phyloP scores from a whole-genome alignment of 37 sponge, comb jelly and placozoan species.

The Haliclona indistincta region DNA sequence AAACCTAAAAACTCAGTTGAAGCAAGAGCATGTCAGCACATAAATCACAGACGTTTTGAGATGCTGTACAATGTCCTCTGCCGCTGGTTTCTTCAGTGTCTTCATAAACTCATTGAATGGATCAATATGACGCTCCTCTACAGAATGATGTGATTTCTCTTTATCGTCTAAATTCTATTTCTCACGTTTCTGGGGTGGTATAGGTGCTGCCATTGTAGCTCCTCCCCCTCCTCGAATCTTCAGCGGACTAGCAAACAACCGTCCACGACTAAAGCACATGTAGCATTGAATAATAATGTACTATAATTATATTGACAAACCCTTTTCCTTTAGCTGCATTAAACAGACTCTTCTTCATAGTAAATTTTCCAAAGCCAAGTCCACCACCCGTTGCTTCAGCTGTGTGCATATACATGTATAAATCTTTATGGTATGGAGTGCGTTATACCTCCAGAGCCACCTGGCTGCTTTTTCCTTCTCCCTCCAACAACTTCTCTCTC shows the following conservation, averaged over 20 bases:
- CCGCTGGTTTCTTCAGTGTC: constrained; percentile 67
- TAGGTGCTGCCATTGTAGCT: background rate
- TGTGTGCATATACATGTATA: background rate
- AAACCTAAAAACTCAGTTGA: constrained; percentile 17
- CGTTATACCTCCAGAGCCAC: too few species aligned
- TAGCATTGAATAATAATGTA: background rate
- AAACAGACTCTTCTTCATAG: constrained; percentile 43
- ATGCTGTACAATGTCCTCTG: constrained; percentile 61
- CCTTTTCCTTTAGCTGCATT: constrained; percentile 48
- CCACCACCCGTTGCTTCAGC: background rate
- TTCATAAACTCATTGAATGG: constrained; percentile 76
- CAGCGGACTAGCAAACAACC: constrained; percentile 10
- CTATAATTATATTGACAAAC: background rate
- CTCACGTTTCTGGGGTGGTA: background rate
- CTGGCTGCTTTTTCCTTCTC: too few species aligned
- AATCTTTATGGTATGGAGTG: background rate
- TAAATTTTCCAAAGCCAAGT: constrained; percentile 40
- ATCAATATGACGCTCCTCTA: constrained; percentile 1
- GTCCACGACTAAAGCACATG: constrained; percentile 12
- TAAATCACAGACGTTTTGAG: constrained; percentile 49
- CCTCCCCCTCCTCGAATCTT: background rate
- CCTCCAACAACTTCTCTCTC: background rate
- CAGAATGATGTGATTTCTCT: background rate
- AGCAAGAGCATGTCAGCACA: background rate
- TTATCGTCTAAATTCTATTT: background rate